phyloP scores from a whole-genome alignment of 2,888 invertebrate species.

The Glaucopsyche alexis region DNA sequence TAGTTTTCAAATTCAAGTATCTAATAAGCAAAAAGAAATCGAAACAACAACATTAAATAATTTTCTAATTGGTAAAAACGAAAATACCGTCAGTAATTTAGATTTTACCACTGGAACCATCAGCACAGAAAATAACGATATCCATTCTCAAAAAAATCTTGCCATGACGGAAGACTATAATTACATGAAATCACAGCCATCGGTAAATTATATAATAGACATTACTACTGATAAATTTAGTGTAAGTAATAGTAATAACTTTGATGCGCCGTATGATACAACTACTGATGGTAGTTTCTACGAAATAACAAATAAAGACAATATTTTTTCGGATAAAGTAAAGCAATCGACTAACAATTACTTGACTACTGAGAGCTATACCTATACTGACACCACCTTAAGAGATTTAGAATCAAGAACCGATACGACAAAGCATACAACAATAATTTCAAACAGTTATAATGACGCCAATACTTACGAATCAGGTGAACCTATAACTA shows the following conservation, averaged over 20 bases:
- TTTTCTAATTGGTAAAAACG: background rate
- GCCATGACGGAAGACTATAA: background rate
- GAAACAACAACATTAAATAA: background rate
- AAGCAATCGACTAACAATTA: background rate
- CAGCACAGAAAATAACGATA: background rate
- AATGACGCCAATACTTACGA: background rate
- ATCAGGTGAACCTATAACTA: too few relatives aligned
- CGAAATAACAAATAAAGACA: background rate
- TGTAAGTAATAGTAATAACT: background rate
- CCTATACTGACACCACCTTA: slow-evolving; percentile 1
- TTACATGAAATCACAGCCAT: background rate
- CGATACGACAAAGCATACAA: background rate
- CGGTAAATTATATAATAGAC: background rate
- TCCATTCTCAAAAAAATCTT: background rate
- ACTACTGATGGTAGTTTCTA: background rate
- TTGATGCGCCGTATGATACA: slow-evolving; percentile 30
- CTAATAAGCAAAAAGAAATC: too few relatives aligned
- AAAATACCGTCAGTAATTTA: background rate
- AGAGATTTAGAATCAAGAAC: background rate
- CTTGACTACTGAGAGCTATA: background rate
- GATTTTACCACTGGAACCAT: background rate
- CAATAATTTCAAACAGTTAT: background rate
- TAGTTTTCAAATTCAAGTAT: too few relatives aligned
- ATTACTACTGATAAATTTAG: slow-evolving; percentile 10
- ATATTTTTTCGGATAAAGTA: background rate